Evolutionary conservation across 2,113 vertebrate species (phyloP).

Genomic region (Myrmecophaga tridactyla): DNA sequence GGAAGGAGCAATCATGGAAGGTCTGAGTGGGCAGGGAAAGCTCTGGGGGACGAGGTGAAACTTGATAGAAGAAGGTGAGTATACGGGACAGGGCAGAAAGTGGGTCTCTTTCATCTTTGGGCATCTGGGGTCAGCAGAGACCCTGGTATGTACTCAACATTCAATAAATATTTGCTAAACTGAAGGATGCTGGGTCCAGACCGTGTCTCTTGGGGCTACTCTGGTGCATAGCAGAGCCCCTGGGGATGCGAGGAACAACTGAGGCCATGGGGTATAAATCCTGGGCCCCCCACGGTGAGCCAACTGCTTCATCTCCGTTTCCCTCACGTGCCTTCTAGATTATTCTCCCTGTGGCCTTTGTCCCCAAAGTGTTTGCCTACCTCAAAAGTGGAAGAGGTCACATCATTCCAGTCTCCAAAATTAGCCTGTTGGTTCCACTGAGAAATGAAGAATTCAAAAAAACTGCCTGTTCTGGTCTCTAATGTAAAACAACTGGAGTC

Average conservation of each 20-base stretch:
- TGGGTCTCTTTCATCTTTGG: neutral
- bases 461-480: constrained; percentile 10
- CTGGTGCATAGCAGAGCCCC: neutral
- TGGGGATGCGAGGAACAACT: neutral
- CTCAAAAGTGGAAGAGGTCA: neutral
- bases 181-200: neutral
- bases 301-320: neutral
- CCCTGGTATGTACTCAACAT: neutral
- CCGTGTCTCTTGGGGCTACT: neutral
- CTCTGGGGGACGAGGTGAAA: neutral
- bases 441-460: constrained; percentile 41
- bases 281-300: neutral
- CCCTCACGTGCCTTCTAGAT: neutral
- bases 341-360: too few relatives aligned
- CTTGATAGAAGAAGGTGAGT: neutral
- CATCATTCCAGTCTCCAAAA: neutral
- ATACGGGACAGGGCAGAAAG: neutral
- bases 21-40: neutral
- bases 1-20: neutral
- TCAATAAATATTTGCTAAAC: neutral
- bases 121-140: neutral
- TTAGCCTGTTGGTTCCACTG: neutral
- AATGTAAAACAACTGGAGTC: constrained; percentile 65
- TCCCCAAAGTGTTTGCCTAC: neutral
- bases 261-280: neutral